A percentile compares a stretch with the other conserved stretches of the same genome.
These are phyloP conservation scores for Protonemura montana DNA, from an alignment of 2,888 invertebrate genomes.

Conservation along the genomic window DNA sequence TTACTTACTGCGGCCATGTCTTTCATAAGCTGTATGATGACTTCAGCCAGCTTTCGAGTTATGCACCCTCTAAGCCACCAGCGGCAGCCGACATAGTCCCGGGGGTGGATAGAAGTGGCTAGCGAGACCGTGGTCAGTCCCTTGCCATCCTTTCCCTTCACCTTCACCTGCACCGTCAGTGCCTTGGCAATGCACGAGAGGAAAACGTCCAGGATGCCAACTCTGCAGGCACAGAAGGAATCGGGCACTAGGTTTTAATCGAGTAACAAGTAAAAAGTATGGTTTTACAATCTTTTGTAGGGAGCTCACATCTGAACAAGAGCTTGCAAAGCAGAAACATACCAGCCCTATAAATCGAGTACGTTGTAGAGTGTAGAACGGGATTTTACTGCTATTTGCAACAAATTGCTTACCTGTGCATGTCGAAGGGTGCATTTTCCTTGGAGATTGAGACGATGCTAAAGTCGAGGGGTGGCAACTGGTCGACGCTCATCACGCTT, in stretches of 20 bases:
- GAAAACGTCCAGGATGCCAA: constrained; percentile 88
- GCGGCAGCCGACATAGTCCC: constrained; percentile 64
- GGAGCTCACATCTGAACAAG: no score
- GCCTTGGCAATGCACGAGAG: constrained; percentile 91
- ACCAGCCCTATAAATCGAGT: no score
- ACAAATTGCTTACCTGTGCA: constrained; percentile 58
- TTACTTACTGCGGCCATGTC: constrained; percentile 88
- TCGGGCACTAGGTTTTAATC: neutral
- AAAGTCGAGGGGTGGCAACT: constrained; percentile 77
- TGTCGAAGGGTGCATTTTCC: constrained; percentile 61
- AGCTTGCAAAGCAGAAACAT: no score
- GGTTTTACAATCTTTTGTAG: no score
- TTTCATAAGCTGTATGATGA: constrained; percentile 84
- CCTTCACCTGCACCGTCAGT: constrained; percentile 87
- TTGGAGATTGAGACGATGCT: constrained; percentile 72
- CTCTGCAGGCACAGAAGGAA: constrained; percentile 58
- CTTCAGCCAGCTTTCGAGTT: constrained; percentile 84
- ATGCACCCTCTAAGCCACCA: constrained; percentile 93
- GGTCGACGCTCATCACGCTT: constrained; percentile 74
- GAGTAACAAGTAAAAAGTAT: no score
- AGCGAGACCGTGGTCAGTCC: constrained; percentile 66
- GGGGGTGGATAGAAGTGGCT: constrained; percentile 66
- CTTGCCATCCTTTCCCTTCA: constrained; percentile 69
- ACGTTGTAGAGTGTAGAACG: no score
- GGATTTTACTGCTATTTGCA: no score